A percentile compares a stretch with the other conserved stretches of the same genome.
phyloP scores from a whole-genome alignment of 1,140 invertebrate species.

The Drosophila kepulauana region DNA sequence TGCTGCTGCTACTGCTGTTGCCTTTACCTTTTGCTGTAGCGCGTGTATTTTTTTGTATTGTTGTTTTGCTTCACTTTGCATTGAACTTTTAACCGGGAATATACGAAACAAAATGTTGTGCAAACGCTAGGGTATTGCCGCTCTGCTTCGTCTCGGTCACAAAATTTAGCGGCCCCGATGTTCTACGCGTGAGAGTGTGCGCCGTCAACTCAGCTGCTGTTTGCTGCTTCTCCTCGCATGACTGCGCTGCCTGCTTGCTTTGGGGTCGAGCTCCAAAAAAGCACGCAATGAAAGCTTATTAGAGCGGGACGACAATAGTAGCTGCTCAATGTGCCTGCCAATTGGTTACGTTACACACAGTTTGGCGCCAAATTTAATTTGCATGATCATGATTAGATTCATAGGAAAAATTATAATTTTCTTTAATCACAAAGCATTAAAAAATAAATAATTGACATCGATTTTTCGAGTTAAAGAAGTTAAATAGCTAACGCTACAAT shows the following conservation, averaged over 20 bases:
- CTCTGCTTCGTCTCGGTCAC: conserved; percentile 38
- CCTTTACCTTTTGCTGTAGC: conserved; percentile 35
- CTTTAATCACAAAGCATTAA: no score
- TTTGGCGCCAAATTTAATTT: conserved; percentile 1
- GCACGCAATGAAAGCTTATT: conserved; percentile 46
- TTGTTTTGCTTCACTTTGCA: conserved; percentile 54
- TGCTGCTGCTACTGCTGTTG: conserved; percentile 41
- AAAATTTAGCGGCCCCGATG: conserved; percentile 47
- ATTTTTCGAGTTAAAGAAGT: no score
- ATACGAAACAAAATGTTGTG: conserved; percentile 48
- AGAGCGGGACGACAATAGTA: conserved; percentile 32
- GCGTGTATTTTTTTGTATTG: conserved; percentile 41
- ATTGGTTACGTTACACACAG: not conserved
- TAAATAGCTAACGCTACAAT: no score
- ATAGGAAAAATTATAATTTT: no score
- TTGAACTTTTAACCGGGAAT: conserved; percentile 76
- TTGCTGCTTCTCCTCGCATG: conserved; percentile 44
- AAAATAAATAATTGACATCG: no score
- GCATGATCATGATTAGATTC: no score
- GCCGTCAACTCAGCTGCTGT: conserved; percentile 58
- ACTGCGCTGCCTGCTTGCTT: conserved; percentile 47
- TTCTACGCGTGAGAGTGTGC: conserved; percentile 61
- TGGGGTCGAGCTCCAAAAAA: conserved; percentile 56
- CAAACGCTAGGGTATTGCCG: conserved; percentile 44
- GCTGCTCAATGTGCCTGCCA: not conserved